These are phyloP conservation scores for Drosophila prolongata DNA, from an alignment of 2,888 invertebrate genomes.

Conservation along the genomic window DNA sequence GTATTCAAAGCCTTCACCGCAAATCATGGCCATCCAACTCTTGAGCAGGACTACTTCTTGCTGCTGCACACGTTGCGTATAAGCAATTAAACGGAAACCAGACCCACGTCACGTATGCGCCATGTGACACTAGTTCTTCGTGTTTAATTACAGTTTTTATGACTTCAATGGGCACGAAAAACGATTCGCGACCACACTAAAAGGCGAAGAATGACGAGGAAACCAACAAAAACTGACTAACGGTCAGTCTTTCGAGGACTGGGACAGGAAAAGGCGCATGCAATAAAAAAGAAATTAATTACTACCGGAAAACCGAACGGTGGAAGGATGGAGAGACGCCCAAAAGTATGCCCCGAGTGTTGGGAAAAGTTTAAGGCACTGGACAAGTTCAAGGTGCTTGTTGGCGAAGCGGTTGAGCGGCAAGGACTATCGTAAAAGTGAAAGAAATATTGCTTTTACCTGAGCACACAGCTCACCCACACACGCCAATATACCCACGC, in stretches of 20 bases:
- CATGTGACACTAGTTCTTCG: constrained; percentile 74
- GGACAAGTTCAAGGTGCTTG: constrained; percentile 49
- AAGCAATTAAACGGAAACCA: constrained; percentile 55
- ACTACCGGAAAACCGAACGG: constrained; percentile 41
- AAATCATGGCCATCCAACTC: constrained; percentile 25
- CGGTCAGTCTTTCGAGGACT: constrained; percentile 28
- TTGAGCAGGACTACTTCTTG: constrained; percentile 7
- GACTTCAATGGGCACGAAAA: constrained; percentile 46
- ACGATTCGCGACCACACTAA: constrained; percentile 59
- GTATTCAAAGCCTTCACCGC: constrained; percentile 32
- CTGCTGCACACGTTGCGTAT: constrained; percentile 48
- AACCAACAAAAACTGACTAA: constrained; percentile 47
- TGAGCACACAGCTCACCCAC: constrained; percentile 20
- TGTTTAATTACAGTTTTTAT: constrained; percentile 77
- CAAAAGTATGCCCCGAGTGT: constrained; percentile 44
- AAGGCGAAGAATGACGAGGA: constrained; percentile 5
- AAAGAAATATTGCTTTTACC: constrained; percentile 57
- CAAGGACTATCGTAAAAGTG: constrained; percentile 36
- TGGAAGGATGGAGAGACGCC: constrained; percentile 1
- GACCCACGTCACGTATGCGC: constrained; percentile 72
- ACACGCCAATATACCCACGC: constrained; percentile 3
- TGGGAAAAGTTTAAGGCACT: constrained; percentile 30
- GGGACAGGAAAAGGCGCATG: constrained; percentile 53
- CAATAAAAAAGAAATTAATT: constrained; percentile 76
- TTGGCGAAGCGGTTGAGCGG: neutral